Conservation (phyloP, 2,113 vertebrate species). For the Eurypyga helias region DNA sequence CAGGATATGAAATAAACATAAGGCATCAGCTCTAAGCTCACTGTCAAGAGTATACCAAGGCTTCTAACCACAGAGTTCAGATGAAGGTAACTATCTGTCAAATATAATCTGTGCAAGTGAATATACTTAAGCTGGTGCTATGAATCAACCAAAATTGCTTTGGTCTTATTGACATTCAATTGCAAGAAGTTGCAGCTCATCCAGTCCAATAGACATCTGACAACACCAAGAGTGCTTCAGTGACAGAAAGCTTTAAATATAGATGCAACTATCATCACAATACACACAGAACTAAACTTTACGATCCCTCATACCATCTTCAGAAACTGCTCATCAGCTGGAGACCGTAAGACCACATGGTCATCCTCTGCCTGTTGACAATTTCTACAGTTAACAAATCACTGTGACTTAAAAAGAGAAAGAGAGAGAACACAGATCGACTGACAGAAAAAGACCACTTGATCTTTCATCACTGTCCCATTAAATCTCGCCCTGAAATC, state of each 20-base stretch:
- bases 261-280: conserved; percentile 79
- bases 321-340: conserved; percentile 61
- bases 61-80: conserved; percentile 83
- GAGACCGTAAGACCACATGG: conserved; percentile 10
- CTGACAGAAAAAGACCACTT: conserved; percentile 41
- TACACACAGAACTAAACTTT: conserved; percentile 69
- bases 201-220: conserved; percentile 80
- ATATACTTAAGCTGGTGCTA: conserved; percentile 81
- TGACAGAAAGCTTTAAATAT: conserved; percentile 82
- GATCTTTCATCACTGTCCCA: not conserved
- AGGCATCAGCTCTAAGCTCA: conserved; percentile 81
- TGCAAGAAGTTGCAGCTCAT: conserved; percentile 79
- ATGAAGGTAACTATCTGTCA: conserved; percentile 87
- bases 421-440: conserved; percentile 25
- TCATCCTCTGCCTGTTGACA: not conserved
- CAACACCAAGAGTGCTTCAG: conserved; percentile 74
- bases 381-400: conserved; percentile 50
- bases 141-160: conserved; percentile 85
- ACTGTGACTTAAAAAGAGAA: conserved; percentile 29
- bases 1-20: conserved; percentile 85
- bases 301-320: conserved; percentile 56
- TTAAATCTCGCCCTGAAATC: conserved; percentile 20
- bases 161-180: conserved; percentile 86
- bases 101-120: conserved; percentile 81
- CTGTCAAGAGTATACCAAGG: conserved; percentile 79